Percentiles rank a stretch among this genome's conserved stretches.
These are phyloP conservation scores for Nephrotoma flavescens DNA, from an alignment of 2,888 invertebrate species.

Conservation along the genomic window DNA sequence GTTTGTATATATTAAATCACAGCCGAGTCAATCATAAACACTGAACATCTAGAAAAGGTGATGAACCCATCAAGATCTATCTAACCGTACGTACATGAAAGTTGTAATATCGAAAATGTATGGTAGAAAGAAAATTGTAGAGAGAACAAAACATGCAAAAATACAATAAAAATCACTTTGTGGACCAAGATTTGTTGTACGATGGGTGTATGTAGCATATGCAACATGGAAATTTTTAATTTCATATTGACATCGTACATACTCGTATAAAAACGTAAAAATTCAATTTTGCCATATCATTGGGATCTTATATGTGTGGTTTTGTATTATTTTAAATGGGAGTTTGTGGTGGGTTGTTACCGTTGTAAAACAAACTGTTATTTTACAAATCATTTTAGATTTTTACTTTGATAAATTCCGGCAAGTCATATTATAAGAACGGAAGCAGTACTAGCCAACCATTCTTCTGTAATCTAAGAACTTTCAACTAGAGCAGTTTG, in stretches of 20 bases:
- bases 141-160: not conserved
- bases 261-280: not conserved
- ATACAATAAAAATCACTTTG: not conserved
- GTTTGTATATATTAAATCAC: not conserved
- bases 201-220: not conserved
- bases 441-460: no score
- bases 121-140: not conserved
- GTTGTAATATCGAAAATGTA: not conserved
- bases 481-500: no score
- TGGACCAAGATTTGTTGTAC: not conserved
- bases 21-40: not conserved
- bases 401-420: no score
- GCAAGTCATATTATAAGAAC: no score
- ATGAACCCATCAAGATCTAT: not conserved
- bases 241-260: not conserved
- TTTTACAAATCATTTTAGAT: no score
- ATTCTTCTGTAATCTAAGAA: no score
- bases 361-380: no score
- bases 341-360: no score
- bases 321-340: no score
- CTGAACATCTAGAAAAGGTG: not conserved
- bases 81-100: not conserved
- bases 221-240: not conserved
- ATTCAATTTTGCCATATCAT: not conserved
- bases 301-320: no score